phyloP scores from a whole-genome alignment of 2,113 vertebrate species.

The Leucoraja erinaceus region DNA sequence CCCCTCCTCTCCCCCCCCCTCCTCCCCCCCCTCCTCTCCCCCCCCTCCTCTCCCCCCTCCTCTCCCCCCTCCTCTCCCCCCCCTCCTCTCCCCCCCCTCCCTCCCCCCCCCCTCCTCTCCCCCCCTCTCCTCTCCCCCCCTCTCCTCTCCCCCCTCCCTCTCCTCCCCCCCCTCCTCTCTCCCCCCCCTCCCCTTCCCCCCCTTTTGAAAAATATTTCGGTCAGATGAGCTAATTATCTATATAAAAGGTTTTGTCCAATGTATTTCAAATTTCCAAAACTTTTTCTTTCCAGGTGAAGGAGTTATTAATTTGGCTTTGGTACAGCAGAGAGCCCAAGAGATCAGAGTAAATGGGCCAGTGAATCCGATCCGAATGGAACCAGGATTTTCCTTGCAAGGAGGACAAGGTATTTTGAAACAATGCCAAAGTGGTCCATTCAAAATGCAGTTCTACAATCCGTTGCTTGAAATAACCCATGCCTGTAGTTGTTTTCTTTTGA shows the following conservation, averaged over 20 bases:
- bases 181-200: too few relatives aligned
- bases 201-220: not conserved
- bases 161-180: too few relatives aligned
- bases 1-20: too few relatives aligned
- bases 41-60: too few relatives aligned
- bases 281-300: slow-evolving; percentile 75
- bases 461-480: not conserved
- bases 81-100: too few relatives aligned
- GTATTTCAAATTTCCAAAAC: not conserved
- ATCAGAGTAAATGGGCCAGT: slow-evolving; percentile 88
- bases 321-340: slow-evolving; percentile 82
- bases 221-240: not conserved
- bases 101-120: too few relatives aligned
- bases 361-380: slow-evolving; percentile 76
- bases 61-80: too few relatives aligned
- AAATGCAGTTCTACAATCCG: not conserved
- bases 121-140: too few relatives aligned
- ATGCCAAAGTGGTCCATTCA: not conserved
- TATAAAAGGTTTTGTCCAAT: not conserved
- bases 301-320: slow-evolving; percentile 83
- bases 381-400: slow-evolving; percentile 72
- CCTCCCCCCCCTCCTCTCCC: too few relatives aligned
- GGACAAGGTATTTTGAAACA: slow-evolving; percentile 66
- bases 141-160: too few relatives aligned
- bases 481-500: not conserved